A percentile compares a stretch with the other conserved stretches of the same genome.
These are phyloP conservation scores for Platyscapa corneri DNA, from an alignment of 1,140 invertebrate genomes.

Conservation along the genomic window DNA sequence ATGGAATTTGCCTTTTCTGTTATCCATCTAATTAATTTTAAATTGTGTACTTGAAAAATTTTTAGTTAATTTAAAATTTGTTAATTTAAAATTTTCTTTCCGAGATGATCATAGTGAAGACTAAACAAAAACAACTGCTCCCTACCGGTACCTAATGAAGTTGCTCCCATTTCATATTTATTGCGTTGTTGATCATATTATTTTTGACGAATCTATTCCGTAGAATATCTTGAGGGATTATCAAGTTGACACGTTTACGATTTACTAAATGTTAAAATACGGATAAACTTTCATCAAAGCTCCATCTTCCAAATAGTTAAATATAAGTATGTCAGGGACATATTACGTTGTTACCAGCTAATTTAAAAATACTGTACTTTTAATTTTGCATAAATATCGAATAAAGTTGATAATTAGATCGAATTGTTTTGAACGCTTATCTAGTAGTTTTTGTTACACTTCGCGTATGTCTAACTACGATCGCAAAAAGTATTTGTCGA, in stretches of 20 bases:
- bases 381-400: too few relatives aligned
- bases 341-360: too few relatives aligned
- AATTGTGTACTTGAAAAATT: not conserved
- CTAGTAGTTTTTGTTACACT: not conserved
- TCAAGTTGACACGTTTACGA: too few relatives aligned
- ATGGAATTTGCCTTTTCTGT: not conserved
- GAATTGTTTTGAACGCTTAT: not conserved
- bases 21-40: not conserved
- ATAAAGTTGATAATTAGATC: not conserved
- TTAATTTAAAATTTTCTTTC: not conserved
- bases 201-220: not conserved
- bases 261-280: too few relatives aligned
- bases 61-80: not conserved
- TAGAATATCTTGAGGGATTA: too few relatives aligned
- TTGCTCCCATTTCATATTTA: not conserved
- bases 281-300: too few relatives aligned
- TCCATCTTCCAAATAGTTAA: too few relatives aligned
- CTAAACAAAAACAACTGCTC: constrained; percentile 18
- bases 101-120: not conserved
- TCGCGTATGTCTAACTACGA: not conserved
- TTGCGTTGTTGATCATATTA: not conserved
- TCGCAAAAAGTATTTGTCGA: constrained; percentile 19
- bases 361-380: too few relatives aligned
- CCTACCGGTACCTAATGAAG: not conserved
- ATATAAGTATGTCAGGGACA: too few relatives aligned